These are phyloP conservation scores for Amblyopsis hoosieri DNA, from an alignment of 2,797 vertebrate species.

Conservation along the genomic window DNA sequence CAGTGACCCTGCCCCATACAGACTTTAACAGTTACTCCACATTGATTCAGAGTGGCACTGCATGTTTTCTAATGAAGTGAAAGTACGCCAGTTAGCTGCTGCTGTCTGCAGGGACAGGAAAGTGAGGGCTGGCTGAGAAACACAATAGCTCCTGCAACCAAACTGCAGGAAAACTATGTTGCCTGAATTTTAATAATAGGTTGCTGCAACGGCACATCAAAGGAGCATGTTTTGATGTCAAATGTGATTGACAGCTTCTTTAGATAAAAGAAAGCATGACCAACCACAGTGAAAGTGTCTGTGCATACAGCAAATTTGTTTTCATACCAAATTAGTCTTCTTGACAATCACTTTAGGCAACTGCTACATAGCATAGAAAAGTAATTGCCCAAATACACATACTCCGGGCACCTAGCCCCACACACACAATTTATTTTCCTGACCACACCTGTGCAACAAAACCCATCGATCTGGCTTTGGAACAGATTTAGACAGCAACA, in stretches of 20 bases:
- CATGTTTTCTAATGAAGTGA: background rate
- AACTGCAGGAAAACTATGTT: background rate
- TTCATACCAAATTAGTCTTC: background rate
- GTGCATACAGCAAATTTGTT: background rate
- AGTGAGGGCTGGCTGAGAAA: background rate
- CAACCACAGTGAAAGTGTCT: background rate
- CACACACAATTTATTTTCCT: constrained; percentile 1
- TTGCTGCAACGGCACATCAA: background rate
- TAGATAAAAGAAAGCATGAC: constrained; percentile 11
- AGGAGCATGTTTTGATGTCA: background rate
- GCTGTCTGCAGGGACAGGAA: too few species aligned
- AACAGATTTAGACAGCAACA: constrained; percentile 48
- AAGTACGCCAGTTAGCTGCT: too few species aligned
- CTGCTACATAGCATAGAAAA: background rate
- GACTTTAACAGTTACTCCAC: background rate
- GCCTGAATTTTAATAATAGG: too few species aligned
- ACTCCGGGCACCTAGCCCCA: background rate
- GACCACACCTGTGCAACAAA: constrained; percentile 37
- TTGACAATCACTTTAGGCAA: background rate
- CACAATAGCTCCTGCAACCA: background rate
- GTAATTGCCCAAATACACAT: constrained; percentile 1
- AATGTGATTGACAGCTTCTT: background rate
- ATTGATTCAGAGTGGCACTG: background rate
- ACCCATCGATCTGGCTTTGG: constrained; percentile 42
- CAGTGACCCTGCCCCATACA: too few species aligned